phyloP scores from a whole-genome alignment of 2,888 invertebrate genomes.

The Malacosoma neustria region DNA sequence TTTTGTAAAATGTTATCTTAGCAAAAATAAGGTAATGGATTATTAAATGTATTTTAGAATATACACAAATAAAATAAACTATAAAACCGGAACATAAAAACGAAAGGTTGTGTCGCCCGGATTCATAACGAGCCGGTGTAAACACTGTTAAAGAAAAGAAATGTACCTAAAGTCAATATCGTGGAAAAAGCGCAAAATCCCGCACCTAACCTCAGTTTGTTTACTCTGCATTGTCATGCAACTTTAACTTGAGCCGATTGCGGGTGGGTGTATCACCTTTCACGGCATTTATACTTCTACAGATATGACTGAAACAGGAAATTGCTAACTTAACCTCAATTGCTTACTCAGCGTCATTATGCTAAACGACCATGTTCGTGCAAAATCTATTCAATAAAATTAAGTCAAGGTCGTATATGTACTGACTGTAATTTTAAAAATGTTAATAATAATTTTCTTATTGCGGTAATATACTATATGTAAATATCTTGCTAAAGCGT shows the following conservation, averaged over 20 bases:
- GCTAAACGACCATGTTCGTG: conserved; percentile 6
- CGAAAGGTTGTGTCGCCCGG: not conserved
- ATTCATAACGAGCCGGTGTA: not conserved
- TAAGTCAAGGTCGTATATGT: not conserved
- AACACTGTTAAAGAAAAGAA: conserved; percentile 18
- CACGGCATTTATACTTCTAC: conserved; percentile 26
- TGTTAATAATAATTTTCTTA: no score
- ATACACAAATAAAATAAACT: not conserved
- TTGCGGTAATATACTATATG: no score
- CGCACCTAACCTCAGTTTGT: conserved; percentile 38
- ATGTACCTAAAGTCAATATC: conserved; percentile 40
- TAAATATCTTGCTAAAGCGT: no score
- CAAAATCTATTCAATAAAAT: not conserved
- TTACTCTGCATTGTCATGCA: conserved; percentile 59
- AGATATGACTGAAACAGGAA: conserved; percentile 35
- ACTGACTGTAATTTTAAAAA: no score
- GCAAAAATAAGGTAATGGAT: no score
- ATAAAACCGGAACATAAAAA: not conserved
- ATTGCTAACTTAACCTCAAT: conserved; percentile 46
- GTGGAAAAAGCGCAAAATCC: conserved; percentile 36
- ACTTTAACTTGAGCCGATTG: conserved; percentile 57
- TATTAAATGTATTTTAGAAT: not conserved
- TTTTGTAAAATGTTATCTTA: no score
- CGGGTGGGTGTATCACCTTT: conserved; percentile 44
- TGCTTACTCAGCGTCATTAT: conserved; percentile 56